A percentile compares a stretch with the other conserved stretches of the same genome.
Evolutionary conservation across 2,113 vertebrate species (phyloP).

Genomic region (Athene noctua): DNA sequence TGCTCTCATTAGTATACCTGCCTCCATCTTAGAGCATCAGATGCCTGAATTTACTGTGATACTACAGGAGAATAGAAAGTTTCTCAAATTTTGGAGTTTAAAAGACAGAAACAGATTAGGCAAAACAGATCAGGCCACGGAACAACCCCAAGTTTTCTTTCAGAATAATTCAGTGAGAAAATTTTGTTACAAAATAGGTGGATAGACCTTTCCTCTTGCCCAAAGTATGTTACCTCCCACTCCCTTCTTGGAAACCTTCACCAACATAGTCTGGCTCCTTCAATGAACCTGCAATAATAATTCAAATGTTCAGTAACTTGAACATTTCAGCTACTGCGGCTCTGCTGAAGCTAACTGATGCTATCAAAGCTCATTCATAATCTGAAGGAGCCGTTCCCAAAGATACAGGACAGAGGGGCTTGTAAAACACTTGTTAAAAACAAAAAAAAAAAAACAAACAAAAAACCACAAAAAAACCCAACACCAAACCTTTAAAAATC

Average conservation of each 20-base stretch:
- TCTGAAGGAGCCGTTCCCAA: not conserved
- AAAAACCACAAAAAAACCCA: too few relatives aligned
- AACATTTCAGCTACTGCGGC: not conserved
- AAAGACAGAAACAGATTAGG: not conserved
- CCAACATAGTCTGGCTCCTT: not conserved
- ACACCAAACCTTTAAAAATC: not conserved
- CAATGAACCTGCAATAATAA: accelerated
- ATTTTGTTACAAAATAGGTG: accelerated
- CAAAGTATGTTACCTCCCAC: not conserved
- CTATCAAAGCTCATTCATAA: not conserved
- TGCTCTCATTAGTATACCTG: accelerated
- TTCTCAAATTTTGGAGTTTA: not conserved
- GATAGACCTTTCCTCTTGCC: not conserved
- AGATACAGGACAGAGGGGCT: not conserved
- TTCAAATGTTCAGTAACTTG: accelerated
- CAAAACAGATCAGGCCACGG: not conserved
- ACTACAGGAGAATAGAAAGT: not conserved
- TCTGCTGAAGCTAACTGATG: not conserved
- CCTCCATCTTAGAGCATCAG: not conserved
- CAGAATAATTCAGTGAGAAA: not conserved
- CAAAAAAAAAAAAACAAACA: not conserved
- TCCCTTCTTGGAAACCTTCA: not conserved
- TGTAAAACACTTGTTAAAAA: not conserved
- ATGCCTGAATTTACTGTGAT: not conserved
- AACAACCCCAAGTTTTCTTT: not conserved